These are phyloP conservation scores for Crematogaster levior DNA, from an alignment of 2,888 invertebrate species.

Conservation along the genomic window DNA sequence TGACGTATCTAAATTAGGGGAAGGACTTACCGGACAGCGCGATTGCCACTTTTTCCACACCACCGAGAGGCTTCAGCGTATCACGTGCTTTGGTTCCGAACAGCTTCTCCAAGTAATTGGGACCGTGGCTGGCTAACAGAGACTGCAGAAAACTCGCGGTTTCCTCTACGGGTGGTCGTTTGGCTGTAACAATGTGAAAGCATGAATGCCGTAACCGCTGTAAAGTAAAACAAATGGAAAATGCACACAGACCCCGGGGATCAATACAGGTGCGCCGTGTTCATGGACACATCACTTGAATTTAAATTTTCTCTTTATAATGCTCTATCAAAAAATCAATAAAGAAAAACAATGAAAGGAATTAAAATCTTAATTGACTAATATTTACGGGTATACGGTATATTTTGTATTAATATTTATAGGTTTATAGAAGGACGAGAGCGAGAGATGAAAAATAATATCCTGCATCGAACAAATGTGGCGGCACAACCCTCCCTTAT, in stretches of 20 bases:
- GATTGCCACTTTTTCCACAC: slow-evolving; percentile 98
- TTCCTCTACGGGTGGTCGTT: slow-evolving; percentile 98
- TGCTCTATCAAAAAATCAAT: neutral
- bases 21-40: slow-evolving; percentile 94
- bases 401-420: too few relatives aligned
- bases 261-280: neutral
- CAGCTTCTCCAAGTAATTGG: slow-evolving; percentile 98
- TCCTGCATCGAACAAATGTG: neutral
- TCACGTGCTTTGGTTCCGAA: slow-evolving; percentile 98
- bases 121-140: slow-evolving; percentile 97
- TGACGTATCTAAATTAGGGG: neutral
- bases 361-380: neutral
- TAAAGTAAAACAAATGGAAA: neutral
- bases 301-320: neutral
- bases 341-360: neutral
- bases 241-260: neutral
- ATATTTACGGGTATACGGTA: neutral
- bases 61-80: slow-evolving; percentile 95
- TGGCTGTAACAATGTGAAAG: slow-evolving; percentile 88
- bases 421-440: neutral
- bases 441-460: neutral
- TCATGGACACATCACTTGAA: neutral
- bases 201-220: neutral
- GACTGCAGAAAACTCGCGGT: slow-evolving; percentile 98
- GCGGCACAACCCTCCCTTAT: neutral